Percentiles rank a stretch among this genome's conserved stretches.
Conservation (phyloP, 2,113 vertebrate genomes). For the Gasterosteus aculeatus region DNA sequence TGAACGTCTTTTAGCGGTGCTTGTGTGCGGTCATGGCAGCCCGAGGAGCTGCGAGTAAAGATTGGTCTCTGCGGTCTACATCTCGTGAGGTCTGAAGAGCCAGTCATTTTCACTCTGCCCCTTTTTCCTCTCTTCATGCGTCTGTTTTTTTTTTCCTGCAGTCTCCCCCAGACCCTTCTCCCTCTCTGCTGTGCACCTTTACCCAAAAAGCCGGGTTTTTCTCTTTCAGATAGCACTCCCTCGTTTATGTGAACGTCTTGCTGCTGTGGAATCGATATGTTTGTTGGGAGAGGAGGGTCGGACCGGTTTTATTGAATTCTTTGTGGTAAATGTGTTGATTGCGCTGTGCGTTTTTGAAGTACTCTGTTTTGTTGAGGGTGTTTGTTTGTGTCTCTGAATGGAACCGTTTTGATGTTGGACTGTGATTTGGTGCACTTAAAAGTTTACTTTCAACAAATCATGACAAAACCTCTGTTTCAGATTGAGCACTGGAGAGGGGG, state of each 20-base stretch:
- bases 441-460: not conserved
- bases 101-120: conserved; percentile 26
- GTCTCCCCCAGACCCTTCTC: not conserved
- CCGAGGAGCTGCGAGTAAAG: conserved; percentile 12
- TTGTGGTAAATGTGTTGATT: conserved; percentile 1
- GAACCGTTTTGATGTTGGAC: conserved; percentile 8
- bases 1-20: conserved; percentile 30
- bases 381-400: conserved; percentile 17
- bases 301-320: conserved; percentile 37
- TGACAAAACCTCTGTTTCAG: conserved; percentile 66
- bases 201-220: conserved; percentile 2
- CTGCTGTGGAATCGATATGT: conserved; percentile 25
- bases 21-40: conserved; percentile 59
- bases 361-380: not conserved
- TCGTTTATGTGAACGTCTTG: conserved; percentile 39
- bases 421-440: not conserved
- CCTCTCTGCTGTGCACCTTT: not conserved
- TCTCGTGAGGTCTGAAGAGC: conserved; percentile 46
- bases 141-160: conserved; percentile 32
- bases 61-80: conserved; percentile 17
- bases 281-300: not conserved
- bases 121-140: conserved; percentile 17
- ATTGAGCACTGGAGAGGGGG: conserved; percentile 89
- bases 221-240: conserved; percentile 3
- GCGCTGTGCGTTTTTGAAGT: conserved; percentile 11